These are phyloP conservation scores for Arenicola marina DNA, from an alignment of 2,888 invertebrate species.

Conservation along the genomic window DNA sequence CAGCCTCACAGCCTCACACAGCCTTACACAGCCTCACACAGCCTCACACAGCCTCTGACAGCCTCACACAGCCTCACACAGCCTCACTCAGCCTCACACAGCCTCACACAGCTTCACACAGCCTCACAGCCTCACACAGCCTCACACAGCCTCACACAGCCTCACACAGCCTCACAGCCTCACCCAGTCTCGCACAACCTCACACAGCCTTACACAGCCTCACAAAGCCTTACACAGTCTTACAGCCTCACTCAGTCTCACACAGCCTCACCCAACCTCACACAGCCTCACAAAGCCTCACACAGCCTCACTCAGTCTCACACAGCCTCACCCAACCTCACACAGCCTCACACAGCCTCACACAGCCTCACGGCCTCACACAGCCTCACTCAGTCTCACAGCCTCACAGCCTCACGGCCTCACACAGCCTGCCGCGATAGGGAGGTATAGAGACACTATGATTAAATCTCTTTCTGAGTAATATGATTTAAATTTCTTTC, in stretches of 20 bases:
- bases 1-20: not conserved
- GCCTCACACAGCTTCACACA: not conserved
- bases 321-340: not conserved
- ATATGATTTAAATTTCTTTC: too few relatives aligned
- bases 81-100: not conserved
- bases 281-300: not conserved
- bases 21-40: not conserved
- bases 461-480: too few relatives aligned
- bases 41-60: not conserved
- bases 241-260: not conserved
- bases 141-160: constrained; percentile 1
- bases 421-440: not conserved
- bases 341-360: not conserved
- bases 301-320: constrained; percentile 1
- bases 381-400: not conserved
- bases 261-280: not conserved
- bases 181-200: constrained; percentile 3
- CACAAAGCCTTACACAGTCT: constrained; percentile 1
- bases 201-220: constrained; percentile 7
- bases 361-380: not conserved
- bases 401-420: not conserved
- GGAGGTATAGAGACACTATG: too few relatives aligned
- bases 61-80: not conserved
- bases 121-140: constrained; percentile 4
- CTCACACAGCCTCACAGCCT: not conserved